These are phyloP conservation scores for Helogale parvula DNA, from an alignment of 2,113 vertebrate species.

Conservation along the genomic window DNA sequence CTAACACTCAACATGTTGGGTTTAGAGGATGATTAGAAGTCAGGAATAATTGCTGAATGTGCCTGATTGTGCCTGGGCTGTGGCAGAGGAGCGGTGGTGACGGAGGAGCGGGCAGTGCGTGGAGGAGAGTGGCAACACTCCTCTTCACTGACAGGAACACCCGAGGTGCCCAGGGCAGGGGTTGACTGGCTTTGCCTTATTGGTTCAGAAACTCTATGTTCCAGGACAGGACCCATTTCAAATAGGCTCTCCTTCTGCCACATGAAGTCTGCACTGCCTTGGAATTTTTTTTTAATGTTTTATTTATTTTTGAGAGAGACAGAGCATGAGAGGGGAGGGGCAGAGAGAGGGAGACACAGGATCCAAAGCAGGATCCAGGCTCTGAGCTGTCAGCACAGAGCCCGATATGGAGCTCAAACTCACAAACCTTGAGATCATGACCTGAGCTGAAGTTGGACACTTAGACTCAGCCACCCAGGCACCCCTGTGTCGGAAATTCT, in stretches of 20 bases:
- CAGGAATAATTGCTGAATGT: not conserved
- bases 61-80: not conserved
- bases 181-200: accelerated
- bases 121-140: not conserved
- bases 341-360: no score
- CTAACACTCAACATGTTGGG: no score
- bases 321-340: no score
- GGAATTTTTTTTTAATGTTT: not conserved
- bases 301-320: no score
- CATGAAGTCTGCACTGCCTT: not conserved
- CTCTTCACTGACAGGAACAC: not conserved
- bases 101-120: no score
- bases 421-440: no score
- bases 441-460: no score
- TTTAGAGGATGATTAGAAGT: not conserved
- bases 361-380: no score
- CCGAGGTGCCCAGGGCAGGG: not conserved
- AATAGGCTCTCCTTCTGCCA: not conserved
- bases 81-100: no score
- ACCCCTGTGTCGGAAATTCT: not conserved
- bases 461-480: no score
- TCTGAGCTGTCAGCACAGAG: no score
- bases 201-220: not conserved
- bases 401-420: no score
- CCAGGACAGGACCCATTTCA: not conserved